Evolutionary conservation across 2,888 invertebrate species (phyloP), one percentile per base, ranked within the genome.

Genomic region (Xanthia icteritia): DNA sequence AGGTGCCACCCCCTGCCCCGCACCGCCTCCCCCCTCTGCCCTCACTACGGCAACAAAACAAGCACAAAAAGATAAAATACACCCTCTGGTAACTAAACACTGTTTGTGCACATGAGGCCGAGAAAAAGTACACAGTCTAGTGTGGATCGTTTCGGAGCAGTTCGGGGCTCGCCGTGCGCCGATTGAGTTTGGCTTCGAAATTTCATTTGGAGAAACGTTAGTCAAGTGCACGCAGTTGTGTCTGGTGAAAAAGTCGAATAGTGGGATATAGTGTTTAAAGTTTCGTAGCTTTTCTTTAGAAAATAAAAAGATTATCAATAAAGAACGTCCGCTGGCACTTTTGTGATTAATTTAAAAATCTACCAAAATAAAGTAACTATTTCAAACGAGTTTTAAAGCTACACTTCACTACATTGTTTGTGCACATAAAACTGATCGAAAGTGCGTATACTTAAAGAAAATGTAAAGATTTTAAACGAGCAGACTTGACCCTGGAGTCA

Each of bases 41-140:
- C 82, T 71, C 72, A 86, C 81, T 75, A 79, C 36, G 39, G 56
- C 56, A 88, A 89, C 93, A 94, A 94, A 94, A 93, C 92, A 93
- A 94, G 92, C 91, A 92, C 89, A 92, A 94, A 93, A 91, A 94
- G 91, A 93, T 90, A 92, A 90, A 92, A 92, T 91, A 90, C 89
- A 92, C 89, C 90, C 89, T 89, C 89, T 82, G 81, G 87, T 90
- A 89, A 88, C 92, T 93, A 92, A 94, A 93, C 92, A 92, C 88
- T 92, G 92, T 93, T 93, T 93, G 92, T 92, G 90, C 91, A 92
- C 92, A 91, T 89, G 90, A 91, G 84, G 91, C 89, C 89, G 89
- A 88, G 90, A 91, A 92, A 92, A 92, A 92, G 92, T 92, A 91
- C 90, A 93, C 91, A 90, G 81, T 76, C 84, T 82, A 82, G 83